Percentiles rank a stretch among this genome's conserved stretches.
Conservation (phyloP, 2,888 invertebrate genomes). For the Eutolmus rufibarbis region DNA sequence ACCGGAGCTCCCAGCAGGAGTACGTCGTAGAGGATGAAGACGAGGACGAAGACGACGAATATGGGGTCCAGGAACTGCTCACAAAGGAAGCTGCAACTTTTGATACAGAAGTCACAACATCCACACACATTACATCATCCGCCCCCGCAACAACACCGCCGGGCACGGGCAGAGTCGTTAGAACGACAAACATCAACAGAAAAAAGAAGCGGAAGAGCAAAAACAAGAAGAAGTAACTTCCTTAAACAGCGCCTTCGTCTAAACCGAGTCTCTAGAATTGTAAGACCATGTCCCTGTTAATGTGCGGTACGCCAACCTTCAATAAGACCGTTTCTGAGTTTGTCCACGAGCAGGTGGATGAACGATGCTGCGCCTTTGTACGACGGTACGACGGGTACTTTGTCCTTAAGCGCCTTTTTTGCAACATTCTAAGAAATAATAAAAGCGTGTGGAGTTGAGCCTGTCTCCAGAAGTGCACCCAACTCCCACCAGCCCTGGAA, state of each 20-base stretch:
- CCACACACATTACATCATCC: neutral
- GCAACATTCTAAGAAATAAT: neutral
- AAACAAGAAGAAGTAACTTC: conserved; percentile 48
- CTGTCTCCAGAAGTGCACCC: neutral
- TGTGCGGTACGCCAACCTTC: neutral
- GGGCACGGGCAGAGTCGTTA: conserved; percentile 4
- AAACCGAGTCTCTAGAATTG: neutral
- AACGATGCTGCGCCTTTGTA: conserved; percentile 6
- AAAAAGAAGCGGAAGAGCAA: conserved; percentile 50
- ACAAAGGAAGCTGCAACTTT: conserved; percentile 8
- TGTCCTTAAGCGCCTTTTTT: neutral
- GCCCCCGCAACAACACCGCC: conserved; percentile 11
- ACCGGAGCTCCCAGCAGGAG: neutral
- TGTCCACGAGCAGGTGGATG: conserved; percentile 3
- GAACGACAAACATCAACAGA: conserved; percentile 42
- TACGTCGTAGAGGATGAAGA: conserved; percentile 14
- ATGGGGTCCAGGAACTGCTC: conserved; percentile 1
- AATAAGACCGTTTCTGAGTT: neutral
- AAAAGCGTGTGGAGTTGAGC: neutral
- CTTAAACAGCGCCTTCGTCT: neutral
- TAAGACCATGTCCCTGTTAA: neutral
- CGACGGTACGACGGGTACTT: neutral
- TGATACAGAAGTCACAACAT: neutral
- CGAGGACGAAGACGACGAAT: neutral
- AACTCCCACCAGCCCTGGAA: neutral